phyloP scores from a whole-genome alignment of 2,113 vertebrate genomes.

The Tachysurus fulvidraco region DNA sequence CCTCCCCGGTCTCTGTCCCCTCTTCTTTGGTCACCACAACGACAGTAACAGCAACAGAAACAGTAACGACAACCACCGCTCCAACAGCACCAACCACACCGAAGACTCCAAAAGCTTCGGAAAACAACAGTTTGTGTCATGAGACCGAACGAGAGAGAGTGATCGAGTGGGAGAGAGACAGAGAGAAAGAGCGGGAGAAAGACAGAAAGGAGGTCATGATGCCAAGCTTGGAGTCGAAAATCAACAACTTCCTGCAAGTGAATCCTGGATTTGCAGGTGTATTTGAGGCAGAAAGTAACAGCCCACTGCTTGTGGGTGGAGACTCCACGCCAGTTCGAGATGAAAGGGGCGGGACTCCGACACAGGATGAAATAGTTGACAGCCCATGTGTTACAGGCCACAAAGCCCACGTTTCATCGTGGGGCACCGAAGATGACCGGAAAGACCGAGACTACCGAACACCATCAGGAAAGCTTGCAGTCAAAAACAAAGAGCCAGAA shows the following conservation, averaged over 20 bases:
- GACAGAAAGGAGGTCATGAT: slow-evolving; percentile 66
- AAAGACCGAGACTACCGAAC: slow-evolving; percentile 63
- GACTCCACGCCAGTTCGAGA: slow-evolving; percentile 93
- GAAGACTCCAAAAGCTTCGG: slow-evolving; percentile 72
- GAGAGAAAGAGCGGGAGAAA: slow-evolving; percentile 54
- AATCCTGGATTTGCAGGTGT: slow-evolving; percentile 83
- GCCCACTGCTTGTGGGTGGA: slow-evolving; percentile 63
- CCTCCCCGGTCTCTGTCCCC: slow-evolving; percentile 59
- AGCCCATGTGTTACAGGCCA: slow-evolving; percentile 76
- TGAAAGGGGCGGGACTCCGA: slow-evolving; percentile 90
- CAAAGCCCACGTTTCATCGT: slow-evolving; percentile 63
- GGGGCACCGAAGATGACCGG: slow-evolving; percentile 58
- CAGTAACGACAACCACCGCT: slow-evolving; percentile 61
- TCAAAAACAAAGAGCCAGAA: slow-evolving; percentile 63
- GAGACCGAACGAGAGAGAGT: slow-evolving; percentile 64
- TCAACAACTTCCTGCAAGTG: slow-evolving; percentile 96
- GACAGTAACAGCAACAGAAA: slow-evolving; percentile 62
- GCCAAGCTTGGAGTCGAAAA: slow-evolving; percentile 93
- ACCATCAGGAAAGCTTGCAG: slow-evolving; percentile 33
- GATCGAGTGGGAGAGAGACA: slow-evolving; percentile 62
- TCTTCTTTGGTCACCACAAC: slow-evolving; percentile 56
- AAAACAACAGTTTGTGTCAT: slow-evolving; percentile 64
- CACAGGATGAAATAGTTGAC: slow-evolving; percentile 98
- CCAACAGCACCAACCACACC: slow-evolving; percentile 78
- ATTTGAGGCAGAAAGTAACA: slow-evolving; percentile 58